phyloP scores from a whole-genome alignment of 1,140 invertebrate species.

The Rhopalosiphum padi region DNA sequence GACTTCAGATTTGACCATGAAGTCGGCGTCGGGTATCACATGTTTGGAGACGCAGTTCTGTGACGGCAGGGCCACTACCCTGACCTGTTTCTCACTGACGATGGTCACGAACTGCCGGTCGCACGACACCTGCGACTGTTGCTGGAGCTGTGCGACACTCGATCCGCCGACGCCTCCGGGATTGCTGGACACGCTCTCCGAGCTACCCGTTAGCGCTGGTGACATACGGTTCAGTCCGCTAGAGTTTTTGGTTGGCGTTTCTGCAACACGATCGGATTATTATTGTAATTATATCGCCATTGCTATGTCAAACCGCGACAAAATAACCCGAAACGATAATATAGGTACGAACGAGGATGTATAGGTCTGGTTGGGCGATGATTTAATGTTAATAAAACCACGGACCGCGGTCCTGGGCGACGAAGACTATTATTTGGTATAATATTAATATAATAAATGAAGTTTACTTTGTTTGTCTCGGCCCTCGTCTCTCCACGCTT shows the following conservation, averaged over 20 bases:
- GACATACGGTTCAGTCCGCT: slow-evolving; percentile 73
- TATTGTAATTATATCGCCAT: neutral
- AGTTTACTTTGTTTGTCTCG: slow-evolving; percentile 72
- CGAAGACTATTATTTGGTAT: neutral
- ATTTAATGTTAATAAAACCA: neutral
- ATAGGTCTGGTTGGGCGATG: neutral
- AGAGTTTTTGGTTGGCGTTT: slow-evolving; percentile 70
- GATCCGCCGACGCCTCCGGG: neutral
- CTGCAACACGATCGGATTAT: slow-evolving; percentile 61
- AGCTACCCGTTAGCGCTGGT: slow-evolving; percentile 68
- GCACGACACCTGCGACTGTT: slow-evolving; percentile 64
- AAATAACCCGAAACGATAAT: neutral
- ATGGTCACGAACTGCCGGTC: slow-evolving; percentile 93
- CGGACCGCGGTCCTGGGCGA: too few species aligned
- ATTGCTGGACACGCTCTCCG: slow-evolving; percentile 56
- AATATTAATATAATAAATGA: neutral
- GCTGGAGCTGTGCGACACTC: neutral
- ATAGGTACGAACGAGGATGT: neutral
- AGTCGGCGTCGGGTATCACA: slow-evolving; percentile 84
- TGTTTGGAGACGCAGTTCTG: slow-evolving; percentile 90
- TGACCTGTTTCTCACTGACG: slow-evolving; percentile 92
- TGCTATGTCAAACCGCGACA: neutral
- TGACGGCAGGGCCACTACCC: slow-evolving; percentile 91
- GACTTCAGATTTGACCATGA: slow-evolving; percentile 93
- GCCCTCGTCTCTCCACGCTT: slow-evolving; percentile 84